phyloP scores from a whole-genome alignment of 2,113 vertebrate species.

The Gracilinanus agilis region DNA sequence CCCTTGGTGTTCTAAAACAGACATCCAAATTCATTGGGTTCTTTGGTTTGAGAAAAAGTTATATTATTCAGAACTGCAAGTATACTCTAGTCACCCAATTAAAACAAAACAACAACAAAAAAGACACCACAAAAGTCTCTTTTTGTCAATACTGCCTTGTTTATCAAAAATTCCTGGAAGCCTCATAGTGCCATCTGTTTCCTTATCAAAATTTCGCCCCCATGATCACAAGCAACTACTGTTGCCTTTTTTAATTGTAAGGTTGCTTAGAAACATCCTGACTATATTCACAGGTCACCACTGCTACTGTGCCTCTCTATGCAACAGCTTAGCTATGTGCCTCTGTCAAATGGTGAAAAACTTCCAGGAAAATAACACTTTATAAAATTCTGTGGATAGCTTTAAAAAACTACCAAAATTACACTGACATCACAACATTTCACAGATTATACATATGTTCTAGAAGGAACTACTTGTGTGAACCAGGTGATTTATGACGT shows the following conservation, averaged over 20 bases:
- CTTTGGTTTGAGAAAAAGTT: neutral
- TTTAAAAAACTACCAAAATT: slow-evolving; percentile 39
- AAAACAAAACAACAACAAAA: neutral
- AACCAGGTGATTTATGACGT: neutral
- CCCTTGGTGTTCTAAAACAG: neutral
- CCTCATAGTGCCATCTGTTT: slow-evolving; percentile 73
- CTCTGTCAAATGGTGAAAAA: neutral
- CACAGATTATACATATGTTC: slow-evolving; percentile 14
- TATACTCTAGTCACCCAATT: neutral
- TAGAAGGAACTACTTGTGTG: neutral
- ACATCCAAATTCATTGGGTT: neutral
- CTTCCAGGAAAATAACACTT: neutral
- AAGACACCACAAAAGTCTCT: neutral
- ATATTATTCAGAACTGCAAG: neutral
- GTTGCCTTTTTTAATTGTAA: slow-evolving; percentile 60
- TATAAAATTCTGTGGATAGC: slow-evolving; percentile 12
- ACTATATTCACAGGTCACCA: slow-evolving; percentile 30
- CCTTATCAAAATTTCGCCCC: slow-evolving; percentile 67
- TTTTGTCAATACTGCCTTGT: slow-evolving; percentile 64
- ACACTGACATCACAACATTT: neutral
- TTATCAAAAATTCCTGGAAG: slow-evolving; percentile 76
- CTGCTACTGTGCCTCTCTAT: slow-evolving; percentile 31
- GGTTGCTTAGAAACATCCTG: slow-evolving; percentile 72
- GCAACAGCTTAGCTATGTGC: neutral
- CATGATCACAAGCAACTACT: slow-evolving; percentile 54